These are phyloP conservation scores for Nothobranchius kuhntae DNA, from an alignment of 2,113 vertebrate species.

Conservation along the genomic window DNA sequence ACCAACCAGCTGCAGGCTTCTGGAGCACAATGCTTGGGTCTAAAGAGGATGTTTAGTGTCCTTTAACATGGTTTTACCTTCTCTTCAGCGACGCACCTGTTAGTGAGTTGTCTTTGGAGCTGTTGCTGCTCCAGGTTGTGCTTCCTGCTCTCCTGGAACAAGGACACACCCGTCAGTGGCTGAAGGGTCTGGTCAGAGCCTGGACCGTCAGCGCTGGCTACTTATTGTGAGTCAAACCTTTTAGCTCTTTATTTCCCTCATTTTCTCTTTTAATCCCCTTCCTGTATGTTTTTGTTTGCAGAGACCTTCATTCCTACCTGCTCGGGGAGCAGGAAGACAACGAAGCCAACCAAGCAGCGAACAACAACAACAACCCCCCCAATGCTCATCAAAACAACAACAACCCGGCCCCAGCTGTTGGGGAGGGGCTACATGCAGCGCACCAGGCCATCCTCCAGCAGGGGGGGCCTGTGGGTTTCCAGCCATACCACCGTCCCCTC, in stretches of 20 bases:
- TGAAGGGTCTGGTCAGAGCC: conserved; percentile 95
- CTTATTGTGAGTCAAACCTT: conserved; percentile 85
- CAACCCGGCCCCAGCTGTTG: conserved; percentile 88
- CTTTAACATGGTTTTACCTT: too few species aligned
- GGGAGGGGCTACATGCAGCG: conserved; percentile 94
- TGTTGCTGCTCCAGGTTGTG: conserved; percentile 97
- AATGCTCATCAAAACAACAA: conserved; percentile 87
- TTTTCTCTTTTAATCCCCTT: background rate
- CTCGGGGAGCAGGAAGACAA: conserved; percentile 97
- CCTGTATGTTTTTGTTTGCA: conserved; percentile 43
- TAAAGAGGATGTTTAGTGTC: too few species aligned
- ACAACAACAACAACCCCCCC: conserved; percentile 85
- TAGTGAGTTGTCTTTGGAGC: conserved; percentile 96
- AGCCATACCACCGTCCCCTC: conserved; percentile 93
- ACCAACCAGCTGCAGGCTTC: background rate
- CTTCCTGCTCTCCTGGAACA: conserved; percentile 96
- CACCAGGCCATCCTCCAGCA: conserved; percentile 99
- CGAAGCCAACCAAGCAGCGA: conserved; percentile 90
- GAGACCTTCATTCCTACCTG: conserved; percentile 97
- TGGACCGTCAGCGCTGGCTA: conserved; percentile 98
- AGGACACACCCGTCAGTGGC: conserved; percentile 97
- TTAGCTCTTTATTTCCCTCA: background rate
- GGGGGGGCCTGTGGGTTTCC: conserved; percentile 96
- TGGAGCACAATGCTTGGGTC: background rate
- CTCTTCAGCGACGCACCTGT: conserved; percentile 92